Evolutionary conservation across 2,888 invertebrate genomes (phyloP), one percentile per base, ranked within the genome.

Genomic region (Aphodius sticticus): DNA sequence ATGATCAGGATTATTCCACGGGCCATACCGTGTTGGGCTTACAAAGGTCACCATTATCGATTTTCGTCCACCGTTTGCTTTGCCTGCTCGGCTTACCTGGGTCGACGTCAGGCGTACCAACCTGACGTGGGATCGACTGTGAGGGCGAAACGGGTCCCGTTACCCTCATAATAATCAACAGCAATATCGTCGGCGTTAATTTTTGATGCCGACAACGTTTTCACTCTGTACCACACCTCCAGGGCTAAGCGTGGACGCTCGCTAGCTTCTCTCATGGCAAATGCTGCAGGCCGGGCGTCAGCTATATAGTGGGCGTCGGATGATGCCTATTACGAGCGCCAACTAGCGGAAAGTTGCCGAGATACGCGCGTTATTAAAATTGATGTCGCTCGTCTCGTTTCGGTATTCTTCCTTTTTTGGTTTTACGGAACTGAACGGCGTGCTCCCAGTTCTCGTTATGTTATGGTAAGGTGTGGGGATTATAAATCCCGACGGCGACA

Each of bases 331-430:
- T 53, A 53, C 53, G 3, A 12, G 53, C 53, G 53, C 53, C 53
- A 53, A 53, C 53, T 53, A 53, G 53, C 53, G 53, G 53, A 53
- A 53, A 53, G 53, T 53, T 53, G 53, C 53, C 53, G 53, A 53
- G 53, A 53, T 53, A 53, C 53, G 7, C 53, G 53, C 53, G 53
- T 53, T 53, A 53, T 53, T 53, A 53, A 53, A 53, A 53, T 53
- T 53, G 53, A 53, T 53, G 53, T 53, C 53, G 53, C 53, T 53
- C 53, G 53, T 9, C 53, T 2, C 53, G 53, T 53, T 53, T 5
- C 53, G 53, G 53, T 0, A 53, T 12, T 53, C 6, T 53, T 53
- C 6, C 53, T 53, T 53, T 53, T 53, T 12, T 2, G 53, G 2
- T 7, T 53, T 53, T 5, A 53, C 9, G 12, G 53, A 53, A 53